Conservation (phyloP, 2,113 vertebrate genomes). For the Podiceps cristatus region DNA sequence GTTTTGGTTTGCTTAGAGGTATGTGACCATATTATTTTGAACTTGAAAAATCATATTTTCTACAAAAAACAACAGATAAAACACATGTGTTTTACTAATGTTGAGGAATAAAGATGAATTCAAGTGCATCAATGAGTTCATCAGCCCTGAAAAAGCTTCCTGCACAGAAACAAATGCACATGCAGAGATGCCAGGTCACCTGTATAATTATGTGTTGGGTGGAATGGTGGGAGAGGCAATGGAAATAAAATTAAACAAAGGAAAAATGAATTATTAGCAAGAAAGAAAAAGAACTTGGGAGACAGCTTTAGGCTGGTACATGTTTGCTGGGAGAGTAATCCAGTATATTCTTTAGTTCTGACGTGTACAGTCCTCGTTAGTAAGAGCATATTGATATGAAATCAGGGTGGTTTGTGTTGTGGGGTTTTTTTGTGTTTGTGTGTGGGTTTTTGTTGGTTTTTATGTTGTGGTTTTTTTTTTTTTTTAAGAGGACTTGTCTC, state of each 20-base stretch:
- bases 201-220: rapidly evolving
- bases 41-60: background rate
- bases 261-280: background rate
- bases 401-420: background rate
- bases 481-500: background rate
- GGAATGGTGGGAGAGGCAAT: background rate
- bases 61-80: background rate
- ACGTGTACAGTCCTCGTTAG: background rate
- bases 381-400: background rate
- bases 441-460: background rate
- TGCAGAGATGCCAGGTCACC: background rate
- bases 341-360: background rate
- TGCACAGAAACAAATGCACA: background rate
- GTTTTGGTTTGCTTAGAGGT: background rate
- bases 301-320: background rate
- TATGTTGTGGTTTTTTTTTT: too few relatives aligned
- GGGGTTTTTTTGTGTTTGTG: too few relatives aligned
- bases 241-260: background rate
- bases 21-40: background rate
- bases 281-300: background rate
- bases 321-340: background rate
- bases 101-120: background rate
- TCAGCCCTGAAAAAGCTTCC: background rate
- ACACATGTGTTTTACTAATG: rapidly evolving
- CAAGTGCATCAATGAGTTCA: background rate